phyloP scores from a whole-genome alignment of 2,797 vertebrate genomes.

The Siniperca undulata region DNA sequence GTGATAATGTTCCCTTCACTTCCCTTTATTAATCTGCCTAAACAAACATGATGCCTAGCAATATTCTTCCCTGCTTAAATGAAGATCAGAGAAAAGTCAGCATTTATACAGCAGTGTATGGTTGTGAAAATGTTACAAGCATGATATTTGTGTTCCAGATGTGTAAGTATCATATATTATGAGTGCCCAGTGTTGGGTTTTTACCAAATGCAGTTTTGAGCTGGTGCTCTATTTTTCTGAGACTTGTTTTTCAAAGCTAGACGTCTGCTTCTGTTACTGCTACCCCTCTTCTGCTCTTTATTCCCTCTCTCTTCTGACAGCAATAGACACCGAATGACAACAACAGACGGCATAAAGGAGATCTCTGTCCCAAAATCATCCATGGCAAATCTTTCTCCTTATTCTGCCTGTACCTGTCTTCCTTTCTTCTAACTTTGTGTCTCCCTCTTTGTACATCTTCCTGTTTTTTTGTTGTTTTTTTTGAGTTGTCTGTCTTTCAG shows the following conservation, averaged over 20 bases:
- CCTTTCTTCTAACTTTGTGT: constrained; percentile 16
- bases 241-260: constrained; percentile 33
- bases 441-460: constrained; percentile 12
- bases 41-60: background rate
- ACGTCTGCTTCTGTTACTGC: background rate
- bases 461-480: constrained; percentile 13
- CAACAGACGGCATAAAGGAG: constrained; percentile 20
- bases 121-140: background rate
- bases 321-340: constrained; percentile 30
- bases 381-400: constrained; percentile 19
- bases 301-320: constrained; percentile 39
- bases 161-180: background rate
- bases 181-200: background rate
- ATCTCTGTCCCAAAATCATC: constrained; percentile 42
- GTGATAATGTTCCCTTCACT: background rate
- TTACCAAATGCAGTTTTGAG: constrained; percentile 5
- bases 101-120: too few species aligned
- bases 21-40: background rate
- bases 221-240: constrained; percentile 23
- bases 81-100: background rate
- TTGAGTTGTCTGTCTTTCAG: background rate
- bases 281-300: background rate
- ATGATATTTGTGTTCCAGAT: background rate
- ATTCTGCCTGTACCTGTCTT: constrained; percentile 27
- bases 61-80: background rate